Conservation (phyloP, 2,797 vertebrate genomes). For the Aplochiton taeniatus region DNA sequence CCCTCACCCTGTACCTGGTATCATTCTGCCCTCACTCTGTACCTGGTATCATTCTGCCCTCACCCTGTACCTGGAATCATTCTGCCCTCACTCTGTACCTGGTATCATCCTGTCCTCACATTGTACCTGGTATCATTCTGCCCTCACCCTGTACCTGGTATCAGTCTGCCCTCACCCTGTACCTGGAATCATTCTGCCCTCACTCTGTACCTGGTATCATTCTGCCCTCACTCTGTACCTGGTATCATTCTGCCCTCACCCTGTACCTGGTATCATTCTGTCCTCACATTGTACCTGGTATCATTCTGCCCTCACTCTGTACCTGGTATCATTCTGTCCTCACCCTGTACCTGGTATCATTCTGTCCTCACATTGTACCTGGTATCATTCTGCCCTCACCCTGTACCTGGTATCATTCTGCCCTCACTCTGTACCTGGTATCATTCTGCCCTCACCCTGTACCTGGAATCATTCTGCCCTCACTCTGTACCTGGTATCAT, state of each 20-base stretch:
- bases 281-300: constrained; percentile 10
- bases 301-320: too few relatives aligned
- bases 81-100: too few relatives aligned
- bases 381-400: constrained; percentile 27
- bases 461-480: too few relatives aligned
- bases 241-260: constrained; percentile 27
- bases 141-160: constrained; percentile 8
- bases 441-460: constrained; percentile 37
- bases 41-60: too few relatives aligned
- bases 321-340: constrained; percentile 58
- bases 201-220: too few relatives aligned
- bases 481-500: background rate
- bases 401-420: too few relatives aligned
- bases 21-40: constrained; percentile 43
- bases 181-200: constrained; percentile 59
- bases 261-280: too few relatives aligned
- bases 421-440: constrained; percentile 8
- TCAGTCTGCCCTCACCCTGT: too few relatives aligned
- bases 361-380: constrained; percentile 16
- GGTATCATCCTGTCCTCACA: constrained; percentile 38
- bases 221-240: constrained; percentile 14
- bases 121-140: too few relatives aligned
- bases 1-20: constrained; percentile 57
- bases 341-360: too few relatives aligned
- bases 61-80: background rate